Base-by-base conservation (phyloP, 2,888 invertebrate species). In the Leucophenga montana region DNA sequence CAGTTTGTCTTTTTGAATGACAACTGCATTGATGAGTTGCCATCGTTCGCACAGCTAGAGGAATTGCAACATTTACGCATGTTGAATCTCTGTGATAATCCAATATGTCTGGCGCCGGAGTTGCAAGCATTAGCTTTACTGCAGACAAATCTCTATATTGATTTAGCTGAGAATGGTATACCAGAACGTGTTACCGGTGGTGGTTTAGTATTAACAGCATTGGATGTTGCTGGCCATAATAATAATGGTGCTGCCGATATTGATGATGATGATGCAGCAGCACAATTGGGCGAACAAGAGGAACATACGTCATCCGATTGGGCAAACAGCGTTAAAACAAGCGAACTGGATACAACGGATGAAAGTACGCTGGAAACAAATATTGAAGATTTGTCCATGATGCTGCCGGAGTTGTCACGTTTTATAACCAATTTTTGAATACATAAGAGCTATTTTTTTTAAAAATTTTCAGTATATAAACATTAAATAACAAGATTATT, bases 271-370 rank as follows among this genome's bases (percentile, higher is more conserved):
- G 27, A 27, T 27, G 27, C n/a, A n/a, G n/a, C n/a, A n/a, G n/a
- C 27, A 27, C 14, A 13, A n/a, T 13, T 46, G 46, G 50, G 16
- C 8, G 77, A 78, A 0, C 71, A 71, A 3, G 75, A 76, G 18
- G 80, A 78, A 0, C 75, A 79, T 9, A 85, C 90, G 44, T 89
- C 90, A n/a, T 87, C 88, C 31, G 92, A 92, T 78, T 92, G 92
- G 92, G 92, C 91, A 82, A 91, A 91, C 78, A 92, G 92, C 71
- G 89, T 92, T 13, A 90, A 90, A 76, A 92, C 92, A 18, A 92
- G 92, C 0, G 91, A 92, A 73, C 83, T 92, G 16, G 91, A 92
- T 71, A 90, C 91, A 0, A 91, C 91, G 67, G 92, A 92, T 77
- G 91, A 91, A 77, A 92, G 91, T 75, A 89, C 90, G 0, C 90